Evolutionary conservation across 2,888 invertebrate species (phyloP).

Genomic region (Andrena bucephala): DNA sequence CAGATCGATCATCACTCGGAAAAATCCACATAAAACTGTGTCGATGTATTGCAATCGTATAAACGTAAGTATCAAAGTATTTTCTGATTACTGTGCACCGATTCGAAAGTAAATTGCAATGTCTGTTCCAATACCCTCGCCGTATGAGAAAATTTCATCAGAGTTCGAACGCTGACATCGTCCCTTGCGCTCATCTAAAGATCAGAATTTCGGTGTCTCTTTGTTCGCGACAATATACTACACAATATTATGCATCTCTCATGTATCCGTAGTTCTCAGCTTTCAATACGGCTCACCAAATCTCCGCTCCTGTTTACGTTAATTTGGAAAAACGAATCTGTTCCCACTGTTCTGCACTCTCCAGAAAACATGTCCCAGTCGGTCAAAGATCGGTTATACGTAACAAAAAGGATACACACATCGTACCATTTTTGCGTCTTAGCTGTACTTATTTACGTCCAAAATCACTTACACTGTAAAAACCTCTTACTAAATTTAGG

Average conservation of each 20-base stretch:
- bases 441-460: slow-evolving; percentile 64
- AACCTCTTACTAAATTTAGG: slow-evolving; percentile 54
- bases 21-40: slow-evolving; percentile 51
- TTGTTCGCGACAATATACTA: slow-evolving; percentile 10
- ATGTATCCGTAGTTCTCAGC: slow-evolving; percentile 13
- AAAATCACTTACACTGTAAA: slow-evolving; percentile 52
- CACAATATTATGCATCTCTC: slow-evolving; percentile 16
- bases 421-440: slow-evolving; percentile 34
- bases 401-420: slow-evolving; percentile 32
- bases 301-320: not conserved
- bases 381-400: slow-evolving; percentile 19
- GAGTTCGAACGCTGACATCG: slow-evolving; percentile 12
- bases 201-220: slow-evolving; percentile 17
- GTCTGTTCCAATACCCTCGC: slow-evolving; percentile 4
- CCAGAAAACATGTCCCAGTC: slow-evolving; percentile 22
- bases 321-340: slow-evolving; percentile 17
- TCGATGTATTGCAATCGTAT: slow-evolving; percentile 35
- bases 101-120: slow-evolving; percentile 36
- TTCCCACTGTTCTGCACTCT: not conserved
- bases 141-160: not conserved
- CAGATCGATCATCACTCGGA: slow-evolving; percentile 17
- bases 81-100: slow-evolving; percentile 37
- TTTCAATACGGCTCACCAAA: slow-evolving; percentile 5
- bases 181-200: not conserved
- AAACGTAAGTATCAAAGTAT: slow-evolving; percentile 41